Conservation (phyloP, 2,888 invertebrate species). For the Alsophila aescularia region DNA sequence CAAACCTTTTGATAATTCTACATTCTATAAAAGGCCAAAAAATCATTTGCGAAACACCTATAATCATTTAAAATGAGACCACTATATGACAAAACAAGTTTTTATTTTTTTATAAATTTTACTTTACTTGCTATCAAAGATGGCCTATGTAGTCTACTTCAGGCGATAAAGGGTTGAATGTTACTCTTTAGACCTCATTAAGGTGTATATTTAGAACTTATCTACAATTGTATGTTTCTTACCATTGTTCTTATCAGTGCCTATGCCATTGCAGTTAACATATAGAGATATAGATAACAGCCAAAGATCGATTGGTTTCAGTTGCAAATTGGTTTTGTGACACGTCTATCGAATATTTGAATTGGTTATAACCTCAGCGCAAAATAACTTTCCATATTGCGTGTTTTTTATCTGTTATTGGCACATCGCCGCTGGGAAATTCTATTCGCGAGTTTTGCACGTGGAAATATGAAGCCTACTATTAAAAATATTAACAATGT, state of each 20-base stretch:
- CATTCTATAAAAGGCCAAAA: too few relatives aligned
- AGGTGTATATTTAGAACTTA: too few relatives aligned
- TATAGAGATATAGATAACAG: constrained; percentile 40
- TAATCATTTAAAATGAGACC: too few relatives aligned
- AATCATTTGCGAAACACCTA: too few relatives aligned
- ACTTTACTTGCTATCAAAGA: too few relatives aligned
- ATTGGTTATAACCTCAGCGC: constrained; percentile 76
- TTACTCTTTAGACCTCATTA: too few relatives aligned
- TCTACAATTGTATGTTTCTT: too few relatives aligned
- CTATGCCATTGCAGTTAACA: constrained; percentile 28
- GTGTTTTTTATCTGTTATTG: constrained; percentile 51
- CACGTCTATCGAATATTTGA: constrained; percentile 69
- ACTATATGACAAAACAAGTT: too few relatives aligned
- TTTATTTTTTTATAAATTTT: too few relatives aligned
- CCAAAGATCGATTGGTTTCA: constrained; percentile 54
- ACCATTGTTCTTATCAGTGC: not conserved
- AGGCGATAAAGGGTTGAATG: too few relatives aligned
- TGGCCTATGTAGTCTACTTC: too few relatives aligned
- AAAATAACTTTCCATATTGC: constrained; percentile 57
- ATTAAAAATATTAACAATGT: not conserved
- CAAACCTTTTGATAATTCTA: too few relatives aligned
- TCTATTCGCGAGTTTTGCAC: constrained; percentile 40
- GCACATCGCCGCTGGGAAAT: constrained; percentile 43
- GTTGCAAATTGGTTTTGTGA: constrained; percentile 66
- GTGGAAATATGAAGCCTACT: constrained; percentile 2